Percentiles rank a stretch among this genome's conserved stretches.
These are phyloP conservation scores for Aphelenchoides bicaudatus DNA, from an alignment of 2,888 invertebrate species.

Conservation along the genomic window DNA sequence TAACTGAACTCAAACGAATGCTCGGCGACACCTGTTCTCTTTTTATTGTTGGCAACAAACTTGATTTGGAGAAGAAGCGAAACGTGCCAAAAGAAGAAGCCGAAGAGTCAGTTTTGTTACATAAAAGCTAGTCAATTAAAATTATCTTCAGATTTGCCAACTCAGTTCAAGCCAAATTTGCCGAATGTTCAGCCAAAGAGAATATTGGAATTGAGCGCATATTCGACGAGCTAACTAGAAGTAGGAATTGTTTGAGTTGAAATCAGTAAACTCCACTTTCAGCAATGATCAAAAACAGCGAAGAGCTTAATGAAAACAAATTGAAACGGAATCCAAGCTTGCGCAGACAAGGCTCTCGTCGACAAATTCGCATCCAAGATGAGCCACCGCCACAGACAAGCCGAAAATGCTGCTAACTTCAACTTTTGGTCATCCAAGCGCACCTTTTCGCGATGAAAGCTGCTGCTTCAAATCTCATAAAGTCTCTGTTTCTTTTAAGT, in stretches of 20 bases:
- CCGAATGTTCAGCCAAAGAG: slow-evolving; percentile 64
- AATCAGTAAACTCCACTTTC: slow-evolving; percentile 4
- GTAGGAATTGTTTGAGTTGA: slow-evolving; percentile 33
- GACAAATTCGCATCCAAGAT: slow-evolving; percentile 38
- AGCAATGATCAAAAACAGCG: slow-evolving; percentile 29
- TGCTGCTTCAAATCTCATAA: too few species aligned
- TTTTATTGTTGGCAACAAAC: slow-evolving; percentile 92
- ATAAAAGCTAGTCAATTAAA: too few species aligned
- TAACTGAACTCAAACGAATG: slow-evolving; percentile 91
- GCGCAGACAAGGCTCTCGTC: slow-evolving; percentile 31
- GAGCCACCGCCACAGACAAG: slow-evolving; percentile 20
- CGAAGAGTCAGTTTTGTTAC: slow-evolving; percentile 69
- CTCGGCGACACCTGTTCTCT: slow-evolving; percentile 87
- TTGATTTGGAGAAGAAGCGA: slow-evolving; percentile 85
- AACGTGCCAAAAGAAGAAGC: slow-evolving; percentile 80
- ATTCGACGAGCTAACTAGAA: slow-evolving; percentile 63
- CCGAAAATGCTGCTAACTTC: slow-evolving; percentile 15
- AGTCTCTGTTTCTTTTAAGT: too few species aligned
- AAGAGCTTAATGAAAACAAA: neutral
- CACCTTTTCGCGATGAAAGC: too few species aligned
- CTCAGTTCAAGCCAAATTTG: slow-evolving; percentile 64
- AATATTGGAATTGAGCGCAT: slow-evolving; percentile 64
- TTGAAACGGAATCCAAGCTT: slow-evolving; percentile 21
- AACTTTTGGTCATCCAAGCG: too few species aligned
- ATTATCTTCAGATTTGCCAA: slow-evolving; percentile 62